phyloP scores from a whole-genome alignment of 2,888 invertebrate genomes.

The Hydropsyche betteni region DNA sequence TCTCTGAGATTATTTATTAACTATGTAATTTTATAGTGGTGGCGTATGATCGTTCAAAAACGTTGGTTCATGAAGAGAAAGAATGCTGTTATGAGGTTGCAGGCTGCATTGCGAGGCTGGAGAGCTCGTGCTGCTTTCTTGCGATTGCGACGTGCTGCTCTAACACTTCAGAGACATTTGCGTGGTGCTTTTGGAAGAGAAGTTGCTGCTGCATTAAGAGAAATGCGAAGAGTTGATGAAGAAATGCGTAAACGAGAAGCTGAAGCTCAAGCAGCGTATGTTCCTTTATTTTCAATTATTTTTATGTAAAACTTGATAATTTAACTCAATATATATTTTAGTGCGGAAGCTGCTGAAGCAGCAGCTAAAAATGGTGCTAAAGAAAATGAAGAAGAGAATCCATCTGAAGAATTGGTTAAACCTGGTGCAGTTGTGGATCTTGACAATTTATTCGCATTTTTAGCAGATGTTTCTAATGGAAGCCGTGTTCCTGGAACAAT shows the following conservation, averaged over 20 bases:
- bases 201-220: slow-evolving; percentile 83
- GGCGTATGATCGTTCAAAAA: slow-evolving; percentile 72
- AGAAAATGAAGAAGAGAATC: slow-evolving; percentile 52
- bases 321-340: slow-evolving; percentile 52
- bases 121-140: slow-evolving; percentile 83
- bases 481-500: slow-evolving; percentile 61
- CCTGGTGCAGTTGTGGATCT: slow-evolving; percentile 80
- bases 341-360: slow-evolving; percentile 51
- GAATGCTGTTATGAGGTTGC: slow-evolving; percentile 76
- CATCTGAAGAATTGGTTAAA: slow-evolving; percentile 50
- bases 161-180: slow-evolving; percentile 86
- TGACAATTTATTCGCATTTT: slow-evolving; percentile 89
- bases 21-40: slow-evolving; percentile 62
- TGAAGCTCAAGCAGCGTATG: slow-evolving; percentile 66
- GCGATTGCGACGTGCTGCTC: slow-evolving; percentile 80
- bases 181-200: slow-evolving; percentile 91
- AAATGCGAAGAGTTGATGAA: slow-evolving; percentile 87
- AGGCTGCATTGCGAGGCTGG: slow-evolving; percentile 88
- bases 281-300: slow-evolving; percentile 68
- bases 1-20: neutral
- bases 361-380: slow-evolving; percentile 40
- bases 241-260: slow-evolving; percentile 83
- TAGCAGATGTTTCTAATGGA: slow-evolving; percentile 78
- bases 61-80: slow-evolving; percentile 74
- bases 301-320: neutral